These are phyloP conservation scores for Halictus rubicundus DNA, from an alignment of 1,140 invertebrate genomes.

Conservation along the genomic window DNA sequence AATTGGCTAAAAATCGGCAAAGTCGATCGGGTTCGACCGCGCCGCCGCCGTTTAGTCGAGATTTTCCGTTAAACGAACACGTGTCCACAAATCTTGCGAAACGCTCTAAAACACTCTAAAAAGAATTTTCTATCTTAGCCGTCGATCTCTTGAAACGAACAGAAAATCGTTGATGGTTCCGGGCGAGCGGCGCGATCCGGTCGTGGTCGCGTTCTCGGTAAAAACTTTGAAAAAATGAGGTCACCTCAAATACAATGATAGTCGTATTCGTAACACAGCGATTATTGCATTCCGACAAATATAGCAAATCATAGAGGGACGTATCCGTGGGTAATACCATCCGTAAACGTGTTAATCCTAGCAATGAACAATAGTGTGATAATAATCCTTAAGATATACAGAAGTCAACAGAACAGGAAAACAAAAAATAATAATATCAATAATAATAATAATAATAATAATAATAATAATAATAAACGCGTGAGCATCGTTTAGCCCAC, in stretches of 20 bases:
- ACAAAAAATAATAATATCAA: slow-evolving; percentile 18
- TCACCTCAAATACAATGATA: slow-evolving; percentile 15
- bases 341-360: slow-evolving; percentile 13
- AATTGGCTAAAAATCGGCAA: neutral
- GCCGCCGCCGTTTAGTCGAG: neutral
- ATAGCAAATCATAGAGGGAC: slow-evolving; percentile 9
- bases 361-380: slow-evolving; percentile 51
- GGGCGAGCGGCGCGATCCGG: neutral
- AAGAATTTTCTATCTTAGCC: no score
- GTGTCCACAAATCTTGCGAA: no score
- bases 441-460: slow-evolving; percentile 18
- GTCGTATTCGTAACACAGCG: slow-evolving; percentile 28
- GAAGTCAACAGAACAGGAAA: slow-evolving; percentile 43
- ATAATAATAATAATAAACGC: slow-evolving; percentile 42
- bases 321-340: slow-evolving; percentile 33
- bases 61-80: neutral
- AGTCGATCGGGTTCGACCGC: neutral
- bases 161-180: neutral
- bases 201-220: neutral
- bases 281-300: slow-evolving; percentile 34
- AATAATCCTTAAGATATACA: slow-evolving; percentile 36
- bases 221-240: slow-evolving; percentile 34
- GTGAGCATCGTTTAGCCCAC: slow-evolving; percentile 14
- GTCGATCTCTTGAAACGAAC: no score
- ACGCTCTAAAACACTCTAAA: no score